phyloP scores from a whole-genome alignment of 2,797 vertebrate species.

The Okamejei kenojei region DNA sequence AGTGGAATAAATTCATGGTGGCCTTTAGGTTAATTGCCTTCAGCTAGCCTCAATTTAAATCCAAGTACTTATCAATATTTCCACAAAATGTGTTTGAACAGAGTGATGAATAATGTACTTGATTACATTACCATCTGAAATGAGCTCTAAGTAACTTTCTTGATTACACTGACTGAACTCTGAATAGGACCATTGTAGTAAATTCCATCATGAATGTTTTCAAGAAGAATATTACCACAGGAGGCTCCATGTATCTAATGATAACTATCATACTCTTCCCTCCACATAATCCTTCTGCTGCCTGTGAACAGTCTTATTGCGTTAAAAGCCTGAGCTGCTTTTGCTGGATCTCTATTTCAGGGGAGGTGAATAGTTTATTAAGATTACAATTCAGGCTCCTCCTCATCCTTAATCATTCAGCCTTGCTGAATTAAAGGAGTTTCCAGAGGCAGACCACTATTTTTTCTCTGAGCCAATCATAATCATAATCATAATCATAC shows the following conservation, averaged over 20 bases:
- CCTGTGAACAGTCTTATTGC: not conserved
- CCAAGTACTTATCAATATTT: not conserved
- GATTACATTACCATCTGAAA: slow-evolving; percentile 8
- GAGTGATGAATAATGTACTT: slow-evolving; percentile 11
- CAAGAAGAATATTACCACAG: not conserved
- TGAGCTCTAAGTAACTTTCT: not conserved
- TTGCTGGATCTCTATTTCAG: not conserved
- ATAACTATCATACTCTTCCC: not conserved
- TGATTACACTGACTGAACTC: not conserved
- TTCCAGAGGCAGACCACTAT: not conserved
- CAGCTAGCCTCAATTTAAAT: not conserved
- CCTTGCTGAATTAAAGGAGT: not conserved
- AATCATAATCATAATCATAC: too few relatives aligned
- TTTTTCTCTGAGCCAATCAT: not conserved
- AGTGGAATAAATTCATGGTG: not conserved
- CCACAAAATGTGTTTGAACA: not conserved
- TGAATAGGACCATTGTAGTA: slow-evolving; percentile 16
- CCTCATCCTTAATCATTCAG: not conserved
- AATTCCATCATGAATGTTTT: slow-evolving; percentile 9
- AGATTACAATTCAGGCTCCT: not conserved
- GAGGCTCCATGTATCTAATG: not conserved
- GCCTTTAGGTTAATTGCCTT: not conserved
- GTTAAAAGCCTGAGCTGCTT: not conserved
- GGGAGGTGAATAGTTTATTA: not conserved
- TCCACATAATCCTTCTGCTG: not conserved